phyloP scores from a whole-genome alignment of 2,797 vertebrate species.

The Ptychadena robeensis region DNA sequence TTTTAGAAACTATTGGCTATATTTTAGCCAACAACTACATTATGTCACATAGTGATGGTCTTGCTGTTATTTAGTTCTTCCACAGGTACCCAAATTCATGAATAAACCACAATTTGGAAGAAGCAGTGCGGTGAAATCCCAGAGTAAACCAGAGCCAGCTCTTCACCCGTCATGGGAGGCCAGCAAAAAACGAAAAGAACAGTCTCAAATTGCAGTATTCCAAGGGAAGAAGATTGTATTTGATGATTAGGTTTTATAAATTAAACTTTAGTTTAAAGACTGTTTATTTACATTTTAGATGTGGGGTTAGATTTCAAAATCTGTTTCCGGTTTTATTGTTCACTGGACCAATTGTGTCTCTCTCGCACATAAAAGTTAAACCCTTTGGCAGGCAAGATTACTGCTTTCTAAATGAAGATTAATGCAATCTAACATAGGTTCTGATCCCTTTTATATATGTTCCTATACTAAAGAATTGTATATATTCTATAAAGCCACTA shows the following conservation, averaged over 20 bases:
- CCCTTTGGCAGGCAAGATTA: too few relatives aligned
- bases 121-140: conserved; percentile 57
- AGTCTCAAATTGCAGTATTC: conserved; percentile 87
- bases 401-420: background rate
- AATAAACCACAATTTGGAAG: conserved; percentile 69
- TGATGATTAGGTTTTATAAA: conserved; percentile 68
- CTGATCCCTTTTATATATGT: background rate
- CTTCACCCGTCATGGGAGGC: conserved; percentile 98
- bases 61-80: conserved; percentile 65
- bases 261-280: background rate
- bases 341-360: background rate
- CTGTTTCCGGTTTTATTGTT: background rate
- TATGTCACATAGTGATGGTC: background rate
- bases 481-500: background rate
- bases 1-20: background rate
- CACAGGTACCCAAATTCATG: conserved; percentile 68
- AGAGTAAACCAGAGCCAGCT: conserved; percentile 68
- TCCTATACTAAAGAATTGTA: background rate
- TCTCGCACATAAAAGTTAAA: background rate
- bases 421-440: background rate
- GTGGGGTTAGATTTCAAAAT: background rate
- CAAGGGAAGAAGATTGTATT: conserved; percentile 96
- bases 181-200: conserved; percentile 87
- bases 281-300: too few relatives aligned
- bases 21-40: too few relatives aligned